Evolutionary conservation across 2,113 vertebrate genomes (phyloP).

Genomic region (Sylvilagus bachmani): DNA sequence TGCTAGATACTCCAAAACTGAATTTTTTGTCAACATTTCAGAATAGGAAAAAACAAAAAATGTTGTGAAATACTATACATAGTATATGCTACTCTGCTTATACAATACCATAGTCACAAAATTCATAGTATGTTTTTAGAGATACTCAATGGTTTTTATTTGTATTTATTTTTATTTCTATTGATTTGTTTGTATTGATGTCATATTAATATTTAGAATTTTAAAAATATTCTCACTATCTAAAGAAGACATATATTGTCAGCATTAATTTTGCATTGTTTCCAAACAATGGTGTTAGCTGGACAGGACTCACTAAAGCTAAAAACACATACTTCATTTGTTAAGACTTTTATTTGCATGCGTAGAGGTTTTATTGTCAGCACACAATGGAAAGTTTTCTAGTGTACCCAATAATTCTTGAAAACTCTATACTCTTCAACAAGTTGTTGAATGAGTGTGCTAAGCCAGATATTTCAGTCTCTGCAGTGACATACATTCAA

Average conservation of each 20-base stretch:
- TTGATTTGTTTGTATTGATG: background rate
- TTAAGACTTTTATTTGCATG: background rate
- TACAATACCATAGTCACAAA: background rate
- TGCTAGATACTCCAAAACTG: background rate
- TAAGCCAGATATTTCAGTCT: background rate
- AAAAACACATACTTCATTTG: background rate
- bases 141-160: background rate
- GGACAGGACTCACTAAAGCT: background rate
- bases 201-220: background rate
- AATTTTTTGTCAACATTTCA: background rate
- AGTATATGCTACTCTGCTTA: background rate
- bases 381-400: background rate
- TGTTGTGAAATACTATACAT: background rate
- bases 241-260: background rate
- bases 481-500: background rate
- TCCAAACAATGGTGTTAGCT: background rate
- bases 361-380: background rate
- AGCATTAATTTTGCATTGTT: background rate
- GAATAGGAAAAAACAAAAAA: background rate
- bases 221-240: background rate
- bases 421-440: background rate
- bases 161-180: background rate
- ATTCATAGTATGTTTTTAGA: background rate
- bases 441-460: background rate
- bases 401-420: background rate